Percentiles rank a stretch among this genome's conserved stretches.
Conservation (phyloP, 2,888 invertebrate species). For the Hypolimnas misippus region DNA sequence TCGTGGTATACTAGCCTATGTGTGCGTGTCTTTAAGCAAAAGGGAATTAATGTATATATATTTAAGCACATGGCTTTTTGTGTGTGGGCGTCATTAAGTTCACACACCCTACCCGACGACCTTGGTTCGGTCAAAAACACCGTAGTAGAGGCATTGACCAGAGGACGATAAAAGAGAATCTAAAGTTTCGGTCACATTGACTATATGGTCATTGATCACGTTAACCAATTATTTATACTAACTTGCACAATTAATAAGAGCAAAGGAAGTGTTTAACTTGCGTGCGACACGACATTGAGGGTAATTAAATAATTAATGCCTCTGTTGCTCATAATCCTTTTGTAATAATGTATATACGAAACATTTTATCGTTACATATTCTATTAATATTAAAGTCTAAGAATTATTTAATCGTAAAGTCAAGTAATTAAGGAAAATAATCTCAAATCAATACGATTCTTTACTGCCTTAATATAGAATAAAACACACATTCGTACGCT, state of each 20-base stretch:
- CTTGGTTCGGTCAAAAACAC: constrained; percentile 75
- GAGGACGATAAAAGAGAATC: constrained; percentile 53
- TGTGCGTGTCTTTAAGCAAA: constrained; percentile 23
- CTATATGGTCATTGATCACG: constrained; percentile 65
- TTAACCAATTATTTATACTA: constrained; percentile 72
- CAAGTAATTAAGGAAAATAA: not conserved
- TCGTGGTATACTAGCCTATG: constrained; percentile 46
- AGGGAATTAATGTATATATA: constrained; percentile 24
- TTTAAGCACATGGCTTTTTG: constrained; percentile 31
- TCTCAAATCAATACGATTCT: not conserved
- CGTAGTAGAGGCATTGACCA: constrained; percentile 72
- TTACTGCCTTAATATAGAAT: not conserved
- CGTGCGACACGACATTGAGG: constrained; percentile 69
- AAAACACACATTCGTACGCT: not conserved
- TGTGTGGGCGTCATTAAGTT: constrained; percentile 56
- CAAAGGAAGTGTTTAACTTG: constrained; percentile 71
- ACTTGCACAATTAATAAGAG: constrained; percentile 71
- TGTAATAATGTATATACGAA: constrained; percentile 15
- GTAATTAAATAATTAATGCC: constrained; percentile 50
- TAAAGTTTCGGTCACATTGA: constrained; percentile 62
- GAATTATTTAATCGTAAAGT: too few species aligned
- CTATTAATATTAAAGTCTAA: not conserved
- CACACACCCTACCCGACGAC: constrained; percentile 71
- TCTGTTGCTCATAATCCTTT: constrained; percentile 30
- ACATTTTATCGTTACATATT: not conserved